These are phyloP conservation scores for Botrylloides violaceus DNA, from an alignment of 23 tunicate species.

Conservation along the genomic window DNA sequence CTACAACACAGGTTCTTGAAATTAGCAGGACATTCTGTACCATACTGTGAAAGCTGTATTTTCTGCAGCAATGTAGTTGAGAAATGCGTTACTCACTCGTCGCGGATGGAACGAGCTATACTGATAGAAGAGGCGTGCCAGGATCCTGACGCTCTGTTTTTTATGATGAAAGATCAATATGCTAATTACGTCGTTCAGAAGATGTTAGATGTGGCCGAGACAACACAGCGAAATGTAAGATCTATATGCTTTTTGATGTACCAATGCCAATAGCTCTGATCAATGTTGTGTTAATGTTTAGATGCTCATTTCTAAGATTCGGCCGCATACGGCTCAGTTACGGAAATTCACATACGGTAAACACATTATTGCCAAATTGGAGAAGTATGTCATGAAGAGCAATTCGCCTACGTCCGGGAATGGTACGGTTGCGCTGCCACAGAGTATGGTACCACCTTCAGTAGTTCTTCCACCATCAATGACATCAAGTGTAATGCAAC, in stretches of 20 bases:
- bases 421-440: constrained; percentile 13
- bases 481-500: too few relatives aligned
- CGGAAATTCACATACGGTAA: constrained; percentile 96
- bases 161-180: constrained; percentile 99
- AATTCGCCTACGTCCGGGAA: neutral
- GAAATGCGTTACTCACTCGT: constrained; percentile 90
- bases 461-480: too few relatives aligned
- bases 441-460: constrained; percentile 13
- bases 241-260: too few relatives aligned
- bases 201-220: constrained; percentile 97
- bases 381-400: constrained; percentile 57
- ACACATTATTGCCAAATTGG: constrained; percentile 97
- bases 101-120: constrained; percentile 64
- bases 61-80: constrained; percentile 88
- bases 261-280: too few relatives aligned
- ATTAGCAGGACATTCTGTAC: too few relatives aligned
- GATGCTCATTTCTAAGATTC: constrained; percentile 72
- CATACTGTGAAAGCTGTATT: too few relatives aligned
- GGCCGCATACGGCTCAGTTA: constrained; percentile 77
- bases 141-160: constrained; percentile 75
- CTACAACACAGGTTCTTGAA: too few relatives aligned
- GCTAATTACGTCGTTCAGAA: constrained; percentile 99
- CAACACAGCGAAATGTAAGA: constrained; percentile 81
- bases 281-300: constrained; percentile 26
- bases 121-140: constrained; percentile 98